These are phyloP conservation scores for Wasmannia auropunctata DNA, from an alignment of 1,140 invertebrate species.

Conservation along the genomic window DNA sequence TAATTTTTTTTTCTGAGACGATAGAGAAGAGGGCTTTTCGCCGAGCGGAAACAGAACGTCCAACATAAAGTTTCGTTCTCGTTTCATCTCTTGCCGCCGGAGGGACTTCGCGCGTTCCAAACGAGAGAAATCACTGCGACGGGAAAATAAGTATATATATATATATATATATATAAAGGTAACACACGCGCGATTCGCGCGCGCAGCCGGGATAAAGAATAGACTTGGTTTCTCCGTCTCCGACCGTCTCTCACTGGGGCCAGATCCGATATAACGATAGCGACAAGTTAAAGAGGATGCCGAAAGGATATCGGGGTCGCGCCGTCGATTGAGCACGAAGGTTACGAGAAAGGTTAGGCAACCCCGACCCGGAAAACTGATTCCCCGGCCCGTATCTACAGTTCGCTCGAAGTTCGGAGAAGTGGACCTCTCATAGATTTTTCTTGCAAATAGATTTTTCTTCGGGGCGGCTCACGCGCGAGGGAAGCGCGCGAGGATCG, in stretches of 20 bases:
- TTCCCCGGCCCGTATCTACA: slow-evolving; percentile 39
- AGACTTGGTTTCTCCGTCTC: slow-evolving; percentile 38
- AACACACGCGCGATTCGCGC: neutral
- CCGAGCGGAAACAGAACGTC: slow-evolving; percentile 1
- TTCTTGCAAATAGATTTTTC: slow-evolving; percentile 58
- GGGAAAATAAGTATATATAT: slow-evolving; percentile 24
- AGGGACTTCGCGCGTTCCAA: neutral
- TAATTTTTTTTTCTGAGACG: slow-evolving; percentile 43
- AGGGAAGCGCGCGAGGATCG: slow-evolving; percentile 36
- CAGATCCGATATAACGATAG: slow-evolving; percentile 60
- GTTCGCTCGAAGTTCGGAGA: slow-evolving; percentile 39
- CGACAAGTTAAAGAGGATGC: slow-evolving; percentile 67
- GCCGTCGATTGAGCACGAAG: slow-evolving; percentile 62
- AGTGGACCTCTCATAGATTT: slow-evolving; percentile 66
- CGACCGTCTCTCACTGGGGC: neutral
- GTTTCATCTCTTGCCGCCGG: neutral
- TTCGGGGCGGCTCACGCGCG: neutral
- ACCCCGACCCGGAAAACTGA: slow-evolving; percentile 51
- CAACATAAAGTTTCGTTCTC: slow-evolving; percentile 6
- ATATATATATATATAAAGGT: too few species aligned
- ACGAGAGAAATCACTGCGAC: slow-evolving; percentile 35
- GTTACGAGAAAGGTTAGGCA: slow-evolving; percentile 38
- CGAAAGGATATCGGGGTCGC: slow-evolving; percentile 62
- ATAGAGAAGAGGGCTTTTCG: neutral
- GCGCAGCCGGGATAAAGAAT: slow-evolving; percentile 56